These are phyloP conservation scores for Hylaeus anthracinus DNA, from an alignment of 1,140 invertebrate species.

Conservation along the genomic window DNA sequence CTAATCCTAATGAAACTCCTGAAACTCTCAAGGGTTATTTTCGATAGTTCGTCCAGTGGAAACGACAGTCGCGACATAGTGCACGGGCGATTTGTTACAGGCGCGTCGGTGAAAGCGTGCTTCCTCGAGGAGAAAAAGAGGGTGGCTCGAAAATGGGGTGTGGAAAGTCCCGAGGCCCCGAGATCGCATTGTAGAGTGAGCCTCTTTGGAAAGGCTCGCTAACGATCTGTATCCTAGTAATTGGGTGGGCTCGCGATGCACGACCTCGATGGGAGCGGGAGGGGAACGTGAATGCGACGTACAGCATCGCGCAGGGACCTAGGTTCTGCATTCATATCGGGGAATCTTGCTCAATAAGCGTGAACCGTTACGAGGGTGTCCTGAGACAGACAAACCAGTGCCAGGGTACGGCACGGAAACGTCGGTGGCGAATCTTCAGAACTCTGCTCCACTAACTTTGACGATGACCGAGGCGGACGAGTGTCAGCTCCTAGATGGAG, in stretches of 20 bases:
- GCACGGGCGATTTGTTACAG: constrained; percentile 26
- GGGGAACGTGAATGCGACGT: constrained; percentile 48
- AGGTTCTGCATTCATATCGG: constrained; percentile 36
- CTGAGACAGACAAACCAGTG: neutral
- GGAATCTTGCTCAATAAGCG: constrained; percentile 60
- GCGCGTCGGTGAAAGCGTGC: neutral
- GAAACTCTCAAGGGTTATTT: too few relatives aligned
- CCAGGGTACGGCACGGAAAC: neutral
- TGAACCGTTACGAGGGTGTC: constrained; percentile 44
- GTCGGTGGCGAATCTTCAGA: neutral
- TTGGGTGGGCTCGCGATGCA: constrained; percentile 54
- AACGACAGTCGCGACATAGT: neutral
- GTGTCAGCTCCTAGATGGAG: too few relatives aligned
- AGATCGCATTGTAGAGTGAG: constrained; percentile 24
- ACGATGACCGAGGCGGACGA: neutral
- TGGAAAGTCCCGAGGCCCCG: constrained; percentile 7
- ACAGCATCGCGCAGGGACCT: constrained; percentile 41
- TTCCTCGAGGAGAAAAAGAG: neutral
- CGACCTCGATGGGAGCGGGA: constrained; percentile 22
- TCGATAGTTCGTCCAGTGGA: too few relatives aligned
- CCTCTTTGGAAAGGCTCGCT: constrained; percentile 60
- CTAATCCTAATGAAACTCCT: too few relatives aligned
- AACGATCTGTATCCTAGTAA: constrained; percentile 62
- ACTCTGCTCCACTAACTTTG: neutral
- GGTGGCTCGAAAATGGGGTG: neutral